Evolutionary conservation across 1,140 invertebrate species (phyloP).

Genomic region (Bombus sylvicola): DNA sequence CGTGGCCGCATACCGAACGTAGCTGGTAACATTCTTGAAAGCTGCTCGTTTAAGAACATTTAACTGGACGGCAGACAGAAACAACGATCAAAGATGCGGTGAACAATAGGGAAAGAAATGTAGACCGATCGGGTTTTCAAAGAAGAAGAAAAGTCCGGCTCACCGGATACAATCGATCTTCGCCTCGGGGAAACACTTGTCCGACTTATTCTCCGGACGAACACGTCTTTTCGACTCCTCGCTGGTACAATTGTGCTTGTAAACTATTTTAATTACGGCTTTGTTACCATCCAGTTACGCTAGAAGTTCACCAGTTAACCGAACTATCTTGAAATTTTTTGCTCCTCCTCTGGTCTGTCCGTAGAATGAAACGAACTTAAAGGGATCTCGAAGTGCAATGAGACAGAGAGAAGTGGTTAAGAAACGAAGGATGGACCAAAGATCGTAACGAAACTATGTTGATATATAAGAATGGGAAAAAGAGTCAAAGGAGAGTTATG

Average conservation of each 20-base stretch:
- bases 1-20: constrained; percentile 16
- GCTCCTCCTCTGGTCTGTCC: not conserved
- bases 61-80: not conserved
- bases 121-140: constrained; percentile 13
- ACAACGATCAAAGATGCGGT: not conserved
- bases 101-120: not conserved
- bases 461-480: not conserved
- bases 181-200: constrained; percentile 50
- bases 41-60: not conserved
- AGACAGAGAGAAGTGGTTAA: not conserved
- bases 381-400: not conserved
- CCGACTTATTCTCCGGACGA: constrained; percentile 42
- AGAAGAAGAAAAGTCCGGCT: not conserved
- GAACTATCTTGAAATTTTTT: constrained; percentile 37
- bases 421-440: not conserved
- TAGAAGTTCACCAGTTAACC: constrained; percentile 12
- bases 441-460: not conserved
- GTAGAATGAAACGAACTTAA: constrained; percentile 21
- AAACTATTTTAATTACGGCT: constrained; percentile 78
- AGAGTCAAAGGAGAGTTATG: not conserved
- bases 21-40: constrained; percentile 29
- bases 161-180: constrained; percentile 1
- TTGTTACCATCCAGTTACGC: constrained; percentile 46
- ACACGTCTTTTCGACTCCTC: constrained; percentile 40
- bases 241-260: constrained; percentile 51